Evolutionary conservation across 2,888 invertebrate genomes (phyloP), one percentile per base, ranked within the genome.

Genomic region (Himalopsyche kuldschensis): DNA sequence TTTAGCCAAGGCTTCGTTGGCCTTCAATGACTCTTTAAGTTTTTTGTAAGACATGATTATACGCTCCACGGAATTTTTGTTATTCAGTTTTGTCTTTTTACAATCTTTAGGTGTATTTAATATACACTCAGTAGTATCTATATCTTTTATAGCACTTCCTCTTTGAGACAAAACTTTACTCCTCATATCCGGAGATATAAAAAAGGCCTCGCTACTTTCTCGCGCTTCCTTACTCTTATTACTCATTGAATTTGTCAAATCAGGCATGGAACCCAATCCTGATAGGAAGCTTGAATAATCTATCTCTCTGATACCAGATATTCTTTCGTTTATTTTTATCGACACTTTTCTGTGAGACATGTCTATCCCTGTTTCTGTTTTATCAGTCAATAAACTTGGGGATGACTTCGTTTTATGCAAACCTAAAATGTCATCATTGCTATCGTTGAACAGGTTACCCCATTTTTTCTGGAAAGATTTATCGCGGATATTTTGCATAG

Each of bases 221-320:
- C 27, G 69, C 10, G 3, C 69, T 27, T 27, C 69, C 24, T 69
- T 69, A 32, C 80, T 83, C 76, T 84, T 82, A 48, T 79, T 84
- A n/a, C 79, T 69, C n/a, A 80, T 78, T 30, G 75, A 46, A 27
- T 82, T 63, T 5, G 80, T 55, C 4, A 79, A 32, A 75, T 84
- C 80, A 30, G 84, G 82, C 41, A 48, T 78, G 3, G 84, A 84
- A 24, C 78, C 82, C 46, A 82, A 48, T 47, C 79, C 82, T 1
- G 80, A 80, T 4, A 82, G 32, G 27, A 84, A 82, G 30, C 84
- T 82, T 11, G 84, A 82, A 75, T 84, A 82, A 48, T 84, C 78
- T 8, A 84, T 84, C 75, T 82, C 84, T 78, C 80, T 80, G 4
- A 84, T 46, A 8, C 84, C 84, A 4, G 84, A 84, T 35, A 84